Evolutionary conservation across 2,113 vertebrate genomes (phyloP), one percentile per base, ranked within the genome.

Genomic region (Haemorhous mexicanus): DNA sequence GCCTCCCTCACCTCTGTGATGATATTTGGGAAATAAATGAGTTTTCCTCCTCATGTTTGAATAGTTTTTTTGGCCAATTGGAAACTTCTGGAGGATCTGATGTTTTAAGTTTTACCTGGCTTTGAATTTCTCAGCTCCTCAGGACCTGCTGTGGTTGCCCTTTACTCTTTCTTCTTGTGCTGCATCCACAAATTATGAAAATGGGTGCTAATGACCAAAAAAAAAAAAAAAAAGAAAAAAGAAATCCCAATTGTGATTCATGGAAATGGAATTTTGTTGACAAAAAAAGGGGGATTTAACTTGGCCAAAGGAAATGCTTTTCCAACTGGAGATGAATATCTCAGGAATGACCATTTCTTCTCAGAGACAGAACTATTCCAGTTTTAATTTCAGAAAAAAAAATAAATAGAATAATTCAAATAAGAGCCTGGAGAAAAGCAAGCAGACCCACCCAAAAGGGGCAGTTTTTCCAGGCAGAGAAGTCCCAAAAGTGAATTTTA

Each of bases 201-300:
- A 87, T 82, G 81, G 80, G 86, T 86, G 76, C 72, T 94, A 85
- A 84, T 90, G 89, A 78, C 62, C 2, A 5, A 49, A 62, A 6
- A 75, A 91, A 56, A 91, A 53, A 77, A 89, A 90, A 41, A 41
- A 41, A 10, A 10, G 37, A 13, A 13, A 7, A 53, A 53, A 85
- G 90, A 86, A 87, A 89, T 35, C 84, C 55, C 64, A 89, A 85
- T 58, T 1, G n/a, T 90, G 96, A 91, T 80, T 95, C 93, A 96
- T 81, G 21, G 33, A 95, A 94, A 85, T 92, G 96, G 96, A 95
- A 94, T 85, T 53, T 66, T 94, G 85, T 94, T 96, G 85, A 96
- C 84, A 88, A 86, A 93, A 87, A 84, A 80, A 76, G 86, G 76
- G 81, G 94, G 88, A 94, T 84, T 92, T 58, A 44, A 73, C 72